Evolutionary conservation across 2,113 vertebrate species (phyloP).

Genomic region (Austrofundulus limnaeus): DNA sequence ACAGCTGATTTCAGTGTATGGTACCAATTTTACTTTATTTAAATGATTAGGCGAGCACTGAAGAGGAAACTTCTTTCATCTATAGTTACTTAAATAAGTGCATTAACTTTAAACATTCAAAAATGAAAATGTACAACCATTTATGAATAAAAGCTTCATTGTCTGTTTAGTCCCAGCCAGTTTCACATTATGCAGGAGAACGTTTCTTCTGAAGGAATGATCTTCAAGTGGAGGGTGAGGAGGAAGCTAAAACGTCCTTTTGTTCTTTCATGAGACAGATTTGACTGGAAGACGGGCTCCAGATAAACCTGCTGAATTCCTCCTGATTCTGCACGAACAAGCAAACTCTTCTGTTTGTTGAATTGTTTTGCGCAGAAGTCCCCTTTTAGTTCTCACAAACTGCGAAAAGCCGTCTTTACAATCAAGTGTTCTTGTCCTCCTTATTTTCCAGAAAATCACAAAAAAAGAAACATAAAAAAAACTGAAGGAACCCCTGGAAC

Average conservation of each 20-base stretch:
- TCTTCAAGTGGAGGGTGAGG: constrained; percentile 1
- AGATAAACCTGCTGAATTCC: constrained; percentile 24
- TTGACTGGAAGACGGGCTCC: constrained; percentile 15
- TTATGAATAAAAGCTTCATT: constrained; percentile 51
- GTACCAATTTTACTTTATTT: constrained; percentile 79
- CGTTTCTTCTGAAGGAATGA: constrained; percentile 38
- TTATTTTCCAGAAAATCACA: constrained; percentile 32
- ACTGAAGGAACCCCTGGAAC: too few species aligned
- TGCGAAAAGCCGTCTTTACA: constrained; percentile 46
- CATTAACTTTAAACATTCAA: constrained; percentile 72
- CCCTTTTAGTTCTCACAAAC: constrained; percentile 22
- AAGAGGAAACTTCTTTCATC: constrained; percentile 67
- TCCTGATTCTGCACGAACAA: constrained; percentile 21
- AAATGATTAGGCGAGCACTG: constrained; percentile 74
- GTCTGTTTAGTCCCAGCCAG: constrained; percentile 43
- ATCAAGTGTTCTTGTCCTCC: constrained; percentile 57
- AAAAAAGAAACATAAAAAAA: background rate
- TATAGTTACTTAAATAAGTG: constrained; percentile 76
- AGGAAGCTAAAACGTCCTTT: constrained; percentile 25
- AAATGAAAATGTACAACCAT: constrained; percentile 76
- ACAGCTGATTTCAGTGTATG: constrained; percentile 29
- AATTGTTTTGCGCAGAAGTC: background rate
- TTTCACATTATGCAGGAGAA: constrained; percentile 47
- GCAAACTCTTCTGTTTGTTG: constrained; percentile 34
- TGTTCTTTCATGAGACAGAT: constrained; percentile 16